A percentile compares a stretch with the other conserved stretches of the same genome.
Conservation (phyloP, 2,888 invertebrate genomes). For the Ctenicera cuprea region DNA sequence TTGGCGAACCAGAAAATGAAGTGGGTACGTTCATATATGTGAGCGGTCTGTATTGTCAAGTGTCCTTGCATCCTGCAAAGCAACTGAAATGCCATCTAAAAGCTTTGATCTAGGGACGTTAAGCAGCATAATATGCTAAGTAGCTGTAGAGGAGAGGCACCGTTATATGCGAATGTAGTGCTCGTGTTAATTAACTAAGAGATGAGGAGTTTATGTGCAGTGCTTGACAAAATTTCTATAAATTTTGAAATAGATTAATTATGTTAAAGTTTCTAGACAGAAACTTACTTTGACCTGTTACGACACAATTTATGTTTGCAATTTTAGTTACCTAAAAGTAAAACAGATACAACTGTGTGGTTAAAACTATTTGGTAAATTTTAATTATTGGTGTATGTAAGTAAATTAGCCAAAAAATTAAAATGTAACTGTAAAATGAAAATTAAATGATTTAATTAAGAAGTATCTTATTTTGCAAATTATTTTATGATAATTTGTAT, state of each 20-base stretch:
- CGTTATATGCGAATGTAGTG: conserved; percentile 55
- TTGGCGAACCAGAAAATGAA: conserved; percentile 47
- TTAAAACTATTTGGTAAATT: no score
- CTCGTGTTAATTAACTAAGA: conserved; percentile 56
- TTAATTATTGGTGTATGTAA: no score
- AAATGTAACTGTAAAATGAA: no score
- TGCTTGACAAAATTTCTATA: conserved; percentile 47
- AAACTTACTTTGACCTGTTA: conserved; percentile 12
- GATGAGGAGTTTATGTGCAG: conserved; percentile 48
- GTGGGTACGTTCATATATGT: conserved; percentile 50
- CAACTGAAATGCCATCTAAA: conserved; percentile 56
- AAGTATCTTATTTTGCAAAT: no score
- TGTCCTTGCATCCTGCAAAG: conserved; percentile 57
- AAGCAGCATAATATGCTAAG: conserved; percentile 57
- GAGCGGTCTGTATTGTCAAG: conserved; percentile 56
- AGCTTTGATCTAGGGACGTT: conserved; percentile 60
- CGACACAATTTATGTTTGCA: neutral
- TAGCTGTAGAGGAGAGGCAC: conserved; percentile 55
- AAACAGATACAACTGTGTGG: no score
- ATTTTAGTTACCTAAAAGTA: no score
- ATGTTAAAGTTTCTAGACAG: conserved; percentile 9
- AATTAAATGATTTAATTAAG: no score
- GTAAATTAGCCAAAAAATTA: no score
- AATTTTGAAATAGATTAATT: conserved; percentile 48
- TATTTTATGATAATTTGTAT: no score